Conservation (phyloP, 1,140 invertebrate genomes). For the Agrilus planipennis region DNA sequence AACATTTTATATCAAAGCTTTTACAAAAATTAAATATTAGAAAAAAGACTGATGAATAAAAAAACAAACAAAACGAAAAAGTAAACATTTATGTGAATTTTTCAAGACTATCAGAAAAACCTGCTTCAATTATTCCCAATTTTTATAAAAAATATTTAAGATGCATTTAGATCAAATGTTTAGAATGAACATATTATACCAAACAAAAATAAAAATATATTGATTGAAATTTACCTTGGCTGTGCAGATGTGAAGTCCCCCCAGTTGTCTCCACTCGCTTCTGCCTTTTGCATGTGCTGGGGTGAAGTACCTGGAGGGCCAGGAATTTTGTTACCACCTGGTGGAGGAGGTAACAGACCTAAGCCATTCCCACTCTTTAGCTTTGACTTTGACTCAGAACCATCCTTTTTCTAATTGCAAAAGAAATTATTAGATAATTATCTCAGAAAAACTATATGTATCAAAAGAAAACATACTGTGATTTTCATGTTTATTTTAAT, state of each 20-base stretch:
- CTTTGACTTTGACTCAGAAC: constrained; percentile 45
- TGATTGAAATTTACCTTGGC: constrained; percentile 33
- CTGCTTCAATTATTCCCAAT: constrained; percentile 4
- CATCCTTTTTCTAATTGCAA: constrained; percentile 69
- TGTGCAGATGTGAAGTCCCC: constrained; percentile 64
- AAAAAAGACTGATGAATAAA: too few relatives aligned
- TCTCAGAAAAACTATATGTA: neutral
- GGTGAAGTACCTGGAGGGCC: constrained; percentile 55
- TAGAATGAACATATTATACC: constrained; percentile 5
- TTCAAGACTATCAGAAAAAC: too few relatives aligned
- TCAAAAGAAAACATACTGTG: constrained; percentile 52
- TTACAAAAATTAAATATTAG: too few relatives aligned
- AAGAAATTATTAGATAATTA: neutral
- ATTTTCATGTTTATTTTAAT: constrained; percentile 99
- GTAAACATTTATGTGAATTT: too few relatives aligned
- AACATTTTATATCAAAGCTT: too few relatives aligned
- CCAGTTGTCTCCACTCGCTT: constrained; percentile 43
- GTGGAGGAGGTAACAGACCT: constrained; percentile 70
- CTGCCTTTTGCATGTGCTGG: constrained; percentile 36
- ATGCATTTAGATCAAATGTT: constrained; percentile 3
- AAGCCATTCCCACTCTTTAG: constrained; percentile 31
- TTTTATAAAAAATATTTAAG: neutral
- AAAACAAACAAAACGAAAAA: too few relatives aligned
- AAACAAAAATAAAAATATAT: neutral
- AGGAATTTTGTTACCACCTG: constrained; percentile 58